These are phyloP conservation scores for Iselma pallidipennis DNA, from an alignment of 2,888 invertebrate species.

Conservation along the genomic window DNA sequence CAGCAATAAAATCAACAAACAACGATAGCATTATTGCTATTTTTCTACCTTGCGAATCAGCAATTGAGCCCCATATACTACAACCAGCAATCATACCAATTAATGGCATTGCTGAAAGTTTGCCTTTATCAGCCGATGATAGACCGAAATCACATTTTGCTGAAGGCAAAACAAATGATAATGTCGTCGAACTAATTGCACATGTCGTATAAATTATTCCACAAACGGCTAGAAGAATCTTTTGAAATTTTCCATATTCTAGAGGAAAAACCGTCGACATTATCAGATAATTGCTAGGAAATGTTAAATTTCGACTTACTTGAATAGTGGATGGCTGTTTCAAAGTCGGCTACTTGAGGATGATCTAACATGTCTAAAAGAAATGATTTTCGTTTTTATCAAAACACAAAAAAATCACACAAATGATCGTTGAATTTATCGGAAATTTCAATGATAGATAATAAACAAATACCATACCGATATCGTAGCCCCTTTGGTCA, in stretches of 20 bases:
- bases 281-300: no score
- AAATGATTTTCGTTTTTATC: no score
- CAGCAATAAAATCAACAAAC: conserved; percentile 62
- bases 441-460: conserved; percentile 26
- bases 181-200: conserved; percentile 67
- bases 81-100: conserved; percentile 72
- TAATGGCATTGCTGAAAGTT: conserved; percentile 64
- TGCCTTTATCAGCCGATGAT: conserved; percentile 62
- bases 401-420: no score
- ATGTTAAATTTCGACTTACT: no score
- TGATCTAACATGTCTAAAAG: conserved; percentile 59
- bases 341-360: conserved; percentile 63
- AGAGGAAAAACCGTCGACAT: no score
- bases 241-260: conserved; percentile 71
- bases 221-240: conserved; percentile 63
- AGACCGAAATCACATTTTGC: conserved; percentile 63
- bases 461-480: conserved; percentile 13
- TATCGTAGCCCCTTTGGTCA: conserved; percentile 15
- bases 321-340: conserved; percentile 64
- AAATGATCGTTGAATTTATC: no score
- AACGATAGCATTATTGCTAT: conserved; percentile 67
- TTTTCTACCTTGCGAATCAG: conserved; percentile 69
- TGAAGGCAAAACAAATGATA: conserved; percentile 68
- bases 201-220: conserved; percentile 71
- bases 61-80: conserved; percentile 72